A percentile compares a stretch with the other conserved stretches of the same genome.
phyloP scores from a whole-genome alignment of 2,888 invertebrate genomes.

The Eristalis pertinax region DNA sequence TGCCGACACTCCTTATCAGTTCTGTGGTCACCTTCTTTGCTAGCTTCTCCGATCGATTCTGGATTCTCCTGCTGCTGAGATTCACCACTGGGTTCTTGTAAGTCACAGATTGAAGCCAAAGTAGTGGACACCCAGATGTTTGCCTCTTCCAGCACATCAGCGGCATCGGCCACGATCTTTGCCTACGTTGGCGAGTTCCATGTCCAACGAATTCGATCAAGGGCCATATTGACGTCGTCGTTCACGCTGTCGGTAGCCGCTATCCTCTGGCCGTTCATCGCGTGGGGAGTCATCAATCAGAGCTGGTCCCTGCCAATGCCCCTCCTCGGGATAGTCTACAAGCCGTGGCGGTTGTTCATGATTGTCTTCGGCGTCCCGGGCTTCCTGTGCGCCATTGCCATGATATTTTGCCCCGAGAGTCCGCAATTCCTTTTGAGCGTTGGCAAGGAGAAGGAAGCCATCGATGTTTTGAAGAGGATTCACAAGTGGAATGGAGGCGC shows the following conservation, averaged over 20 bases:
- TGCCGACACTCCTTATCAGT: slow-evolving; percentile 81
- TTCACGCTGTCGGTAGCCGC: slow-evolving; percentile 77
- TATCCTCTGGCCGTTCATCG: slow-evolving; percentile 76
- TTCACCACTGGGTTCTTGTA: slow-evolving; percentile 83
- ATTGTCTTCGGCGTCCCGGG: slow-evolving; percentile 76
- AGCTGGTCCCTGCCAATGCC: slow-evolving; percentile 75
- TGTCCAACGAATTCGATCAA: slow-evolving; percentile 80
- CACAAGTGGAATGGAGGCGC: slow-evolving; percentile 74
- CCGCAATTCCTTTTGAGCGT: slow-evolving; percentile 78
- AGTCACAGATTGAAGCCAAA: slow-evolving; percentile 72
- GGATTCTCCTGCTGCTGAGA: slow-evolving; percentile 82
- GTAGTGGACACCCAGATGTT: background rate
- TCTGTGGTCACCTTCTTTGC: slow-evolving; percentile 81
- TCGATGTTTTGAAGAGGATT: slow-evolving; percentile 75
- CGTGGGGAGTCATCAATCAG: slow-evolving; percentile 77
- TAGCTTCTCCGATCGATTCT: slow-evolving; percentile 81
- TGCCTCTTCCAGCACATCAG: slow-evolving; percentile 76
- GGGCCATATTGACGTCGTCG: slow-evolving; percentile 78
- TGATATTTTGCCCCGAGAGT: slow-evolving; percentile 77
- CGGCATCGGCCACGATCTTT: slow-evolving; percentile 82
- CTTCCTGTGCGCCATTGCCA: slow-evolving; percentile 74
- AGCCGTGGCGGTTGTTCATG: slow-evolving; percentile 78
- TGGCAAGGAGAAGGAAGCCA: slow-evolving; percentile 75
- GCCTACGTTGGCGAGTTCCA: slow-evolving; percentile 83
- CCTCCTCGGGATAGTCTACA: slow-evolving; percentile 75